Evolutionary conservation across 2,113 vertebrate genomes (phyloP).

Genomic region (Oryctolagus cuniculus): mOryCun1.1 NC_091453.1:11979001-11979500

Average conservation of each 20-base stretch:
- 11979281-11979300: slow-evolving; percentile 28
- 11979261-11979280: background rate
- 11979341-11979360: too few relatives aligned
- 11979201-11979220: background rate
- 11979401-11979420: too few relatives aligned
- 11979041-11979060: background rate
- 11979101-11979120: background rate
- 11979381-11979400: too few relatives aligned
- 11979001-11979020: background rate
- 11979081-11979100: background rate
- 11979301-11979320: background rate
- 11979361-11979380: too few relatives aligned
- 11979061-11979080: background rate
- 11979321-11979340: background rate
- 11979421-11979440: too few relatives aligned
- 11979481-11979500: too few relatives aligned
- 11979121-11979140: background rate
- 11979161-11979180: background rate
- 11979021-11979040: background rate
- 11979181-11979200: slow-evolving; percentile 2
- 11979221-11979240: slow-evolving; percentile 35
- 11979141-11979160: background rate
- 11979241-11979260: background rate
- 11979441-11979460: too few relatives aligned
- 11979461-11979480: too few relatives aligned